Evolutionary conservation across 92 coral and sea anemone genomes (phyloP).

Genomic region (Epizoanthus illoricatus): DNA sequence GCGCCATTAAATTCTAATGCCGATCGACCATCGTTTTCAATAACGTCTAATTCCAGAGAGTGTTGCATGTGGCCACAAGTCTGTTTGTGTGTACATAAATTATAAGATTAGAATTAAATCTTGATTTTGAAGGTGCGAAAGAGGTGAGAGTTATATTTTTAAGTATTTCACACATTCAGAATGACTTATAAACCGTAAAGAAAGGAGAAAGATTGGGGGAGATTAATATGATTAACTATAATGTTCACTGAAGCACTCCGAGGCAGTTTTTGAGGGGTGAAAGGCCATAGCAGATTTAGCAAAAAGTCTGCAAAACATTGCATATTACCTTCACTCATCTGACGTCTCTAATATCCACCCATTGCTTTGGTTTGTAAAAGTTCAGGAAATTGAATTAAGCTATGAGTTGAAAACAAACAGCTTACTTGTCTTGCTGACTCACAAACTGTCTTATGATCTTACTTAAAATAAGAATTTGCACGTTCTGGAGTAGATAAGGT

Average conservation of each 20-base stretch:
- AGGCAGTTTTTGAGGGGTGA: slow-evolving; percentile 11
- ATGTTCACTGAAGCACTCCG: slow-evolving; percentile 2
- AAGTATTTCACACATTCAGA: not conserved
- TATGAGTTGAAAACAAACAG: slow-evolving; percentile 15
- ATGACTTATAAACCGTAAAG: not conserved
- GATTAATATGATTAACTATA: not conserved
- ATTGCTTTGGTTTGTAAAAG: slow-evolving; percentile 15
- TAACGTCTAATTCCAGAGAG: not conserved
- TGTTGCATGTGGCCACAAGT: not conserved
- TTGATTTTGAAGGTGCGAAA: slow-evolving; percentile 5
- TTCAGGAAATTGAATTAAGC: slow-evolving; percentile 39
- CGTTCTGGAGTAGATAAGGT: slow-evolving; percentile 7
- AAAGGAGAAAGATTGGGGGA: not conserved
- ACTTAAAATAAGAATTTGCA: not conserved
- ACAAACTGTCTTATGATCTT: not conserved
- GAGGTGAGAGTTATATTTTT: slow-evolving; percentile 15
- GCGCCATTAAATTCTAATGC: not conserved
- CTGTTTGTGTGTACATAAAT: not conserved
- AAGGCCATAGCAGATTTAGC: slow-evolving; percentile 4
- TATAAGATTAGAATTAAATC: not conserved
- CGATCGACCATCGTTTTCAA: too few relatives aligned
- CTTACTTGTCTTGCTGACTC: not conserved
- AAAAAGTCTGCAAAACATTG: slow-evolving; percentile 16
- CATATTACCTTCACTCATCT: slow-evolving; percentile 37
- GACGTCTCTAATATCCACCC: slow-evolving; percentile 30